Base-by-base conservation (phyloP, 2,888 invertebrate genomes). In the Orthonevra nobilis region DNA sequence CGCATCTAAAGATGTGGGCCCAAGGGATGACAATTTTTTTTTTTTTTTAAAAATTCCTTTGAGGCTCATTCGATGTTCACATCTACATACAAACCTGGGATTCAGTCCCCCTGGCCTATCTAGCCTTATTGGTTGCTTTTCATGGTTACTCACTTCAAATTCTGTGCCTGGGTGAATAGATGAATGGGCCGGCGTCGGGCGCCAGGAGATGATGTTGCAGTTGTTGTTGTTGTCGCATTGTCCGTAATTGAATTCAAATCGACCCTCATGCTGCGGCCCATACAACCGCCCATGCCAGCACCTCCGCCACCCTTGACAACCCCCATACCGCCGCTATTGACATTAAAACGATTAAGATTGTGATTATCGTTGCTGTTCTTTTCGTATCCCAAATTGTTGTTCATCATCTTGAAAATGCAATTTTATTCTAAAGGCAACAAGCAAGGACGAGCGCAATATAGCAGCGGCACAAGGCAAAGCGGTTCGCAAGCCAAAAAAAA, bases 351-450 rank as follows among this genome's bases (percentile, higher is more conserved):
- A 81, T 75, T 74, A 74, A 68, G 74, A 70, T 58, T 38, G 63
- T 87, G 86, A 17, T 87, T 86, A 83, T 86, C 86, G 79, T 87
- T 87, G 72, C 83, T 84, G 83, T 85, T 86, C 82, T 84, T 86
- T 81, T 85, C 86, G 72, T 85, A 86, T 82, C 86, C 86, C 84
- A 87, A 84, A 85, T 87, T 87, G 84, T 87, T 87, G 86, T 86
- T 87, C 82, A 87, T 86, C 87, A 87, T 87, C 84, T 84, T 84
- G 82, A 72, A 52, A 38, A n/a, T n/a, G n/a, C n/a, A n/a, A n/a
- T n/a, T n/a, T n/a, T n/a, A n/a, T n/a, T n/a, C n/a, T n/a, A n/a
- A n/a, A n/a, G n/a, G n/a, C n/a, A n/a, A n/a, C n/a, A n/a, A n/a
- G n/a, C n/a, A n/a, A n/a, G n/a, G n/a, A n/a, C n/a, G n/a, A n/a